Evolutionary conservation across 2,888 invertebrate genomes (phyloP), one percentile per base, ranked within the genome.

Genomic region (Drosophila paranaensis): DNA sequence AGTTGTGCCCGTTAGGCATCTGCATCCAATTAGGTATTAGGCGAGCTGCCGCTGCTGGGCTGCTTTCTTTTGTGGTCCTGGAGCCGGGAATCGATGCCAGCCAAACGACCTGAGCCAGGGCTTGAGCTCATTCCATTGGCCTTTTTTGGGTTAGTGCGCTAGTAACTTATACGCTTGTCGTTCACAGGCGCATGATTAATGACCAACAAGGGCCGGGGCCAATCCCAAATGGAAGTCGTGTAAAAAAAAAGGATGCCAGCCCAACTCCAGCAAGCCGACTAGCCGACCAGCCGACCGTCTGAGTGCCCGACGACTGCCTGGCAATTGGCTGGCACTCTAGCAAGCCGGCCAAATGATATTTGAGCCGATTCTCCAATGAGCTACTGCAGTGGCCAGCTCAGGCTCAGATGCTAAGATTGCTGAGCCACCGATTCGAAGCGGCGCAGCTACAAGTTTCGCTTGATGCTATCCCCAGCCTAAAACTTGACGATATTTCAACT

Each of bases 161-260:
- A 88, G 84, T 89, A 82, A 83, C 87, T 88, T 86, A 89, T 90
- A 81, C 90, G 83, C 83, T 81, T 81, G 91, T 83, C 90, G 83
- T 81, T 83, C 81, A 83, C 82, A 88, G 82, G 82, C 79, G 82
- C 90, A 91, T 91, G 92, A 91, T 91, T 91, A 91, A 91, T 91
- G 91, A 88, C 88, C 89, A 88, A 83, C 89, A 90, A 91, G 91
- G 91, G 91, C 91, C 88, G 82, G 72, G 79, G 89, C 70, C 79
- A 82, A 74, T 67, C 79, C 82, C 88, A 80, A 75, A 75, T 79
- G 74, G 75, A 71, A 72, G 72, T 71, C 71, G 80, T 67, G 66
- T 70, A 77, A 53, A 53, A 66, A 66, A 69, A 79, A 78, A 73
- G 81, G 79, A 79, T 77, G 77, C 74, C 77, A 71, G 54, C 56